Evolutionary conservation across 2,797 vertebrate genomes (phyloP).

Genomic region (Pempheris klunzingeri): DNA sequence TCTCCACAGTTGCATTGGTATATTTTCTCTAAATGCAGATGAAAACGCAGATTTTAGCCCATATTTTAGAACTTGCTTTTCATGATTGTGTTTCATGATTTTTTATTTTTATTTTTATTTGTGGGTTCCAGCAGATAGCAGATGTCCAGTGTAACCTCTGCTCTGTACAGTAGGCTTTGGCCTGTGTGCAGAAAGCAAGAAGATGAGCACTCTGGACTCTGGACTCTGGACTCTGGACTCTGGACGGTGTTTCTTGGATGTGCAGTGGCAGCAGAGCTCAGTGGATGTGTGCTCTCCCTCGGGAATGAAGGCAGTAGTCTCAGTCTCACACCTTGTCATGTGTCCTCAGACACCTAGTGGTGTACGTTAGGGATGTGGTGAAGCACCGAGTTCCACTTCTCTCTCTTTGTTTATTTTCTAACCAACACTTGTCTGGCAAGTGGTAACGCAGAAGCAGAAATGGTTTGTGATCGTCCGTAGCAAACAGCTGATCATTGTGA

Average conservation of each 20-base stretch:
- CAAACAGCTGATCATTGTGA: background rate
- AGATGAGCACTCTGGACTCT: background rate
- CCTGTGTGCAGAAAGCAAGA: background rate
- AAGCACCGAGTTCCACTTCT: background rate
- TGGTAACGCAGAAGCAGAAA: background rate
- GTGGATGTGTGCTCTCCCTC: background rate
- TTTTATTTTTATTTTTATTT: background rate
- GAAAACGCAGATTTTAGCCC: background rate
- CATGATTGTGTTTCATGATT: no score
- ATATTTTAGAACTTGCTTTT: background rate
- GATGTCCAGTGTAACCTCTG: background rate
- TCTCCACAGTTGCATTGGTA: background rate
- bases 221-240: no score
- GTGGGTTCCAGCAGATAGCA: no score
- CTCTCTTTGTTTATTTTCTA: background rate
- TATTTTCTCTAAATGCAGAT: background rate
- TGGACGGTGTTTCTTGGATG: background rate
- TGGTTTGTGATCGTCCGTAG: background rate
- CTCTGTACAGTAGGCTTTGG: no score
- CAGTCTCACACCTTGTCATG: constrained; percentile 39
- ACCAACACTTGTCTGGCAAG: constrained; percentile 4
- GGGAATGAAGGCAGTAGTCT: constrained; percentile 12
- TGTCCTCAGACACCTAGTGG: constrained; percentile 30
- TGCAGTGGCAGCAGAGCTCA: background rate
- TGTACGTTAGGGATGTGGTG: background rate